These are phyloP conservation scores for Camponotus fellah DNA, from an alignment of 2,888 invertebrate genomes.

Conservation along the genomic window DNA sequence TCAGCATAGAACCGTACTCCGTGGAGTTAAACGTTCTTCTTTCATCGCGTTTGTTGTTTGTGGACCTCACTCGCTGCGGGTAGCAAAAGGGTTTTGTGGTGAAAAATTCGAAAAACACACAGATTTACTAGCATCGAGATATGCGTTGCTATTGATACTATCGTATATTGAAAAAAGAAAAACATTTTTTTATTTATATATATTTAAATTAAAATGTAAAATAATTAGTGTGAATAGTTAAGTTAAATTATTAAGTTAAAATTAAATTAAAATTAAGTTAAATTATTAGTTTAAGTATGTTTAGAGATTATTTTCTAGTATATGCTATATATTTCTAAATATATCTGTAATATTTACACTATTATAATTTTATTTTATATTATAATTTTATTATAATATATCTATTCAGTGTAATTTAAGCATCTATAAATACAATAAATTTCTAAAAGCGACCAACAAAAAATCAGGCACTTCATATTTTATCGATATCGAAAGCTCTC, in stretches of 20 bases:
- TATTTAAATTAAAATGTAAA: not conserved
- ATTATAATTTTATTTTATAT: not conserved
- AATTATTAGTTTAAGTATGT: not conserved
- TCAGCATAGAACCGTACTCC: slow-evolving; percentile 19
- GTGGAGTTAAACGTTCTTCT: slow-evolving; percentile 38
- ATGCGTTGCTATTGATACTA: not conserved
- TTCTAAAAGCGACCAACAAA: not conserved
- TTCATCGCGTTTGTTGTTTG: not conserved
- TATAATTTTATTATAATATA: not conserved
- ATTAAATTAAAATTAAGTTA: not conserved
- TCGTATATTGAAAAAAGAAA: not conserved
- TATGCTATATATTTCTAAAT: too few species aligned
- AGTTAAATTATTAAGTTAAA: slow-evolving; percentile 7
- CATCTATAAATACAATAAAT: not conserved
- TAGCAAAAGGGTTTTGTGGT: not conserved
- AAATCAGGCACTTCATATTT: not conserved
- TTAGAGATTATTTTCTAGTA: not conserved
- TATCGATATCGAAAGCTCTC: not conserved
- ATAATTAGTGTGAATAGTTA: not conserved
- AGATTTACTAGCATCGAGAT: not conserved
- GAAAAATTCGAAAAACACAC: slow-evolving; percentile 2
- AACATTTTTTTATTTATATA: not conserved
- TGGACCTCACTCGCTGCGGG: not conserved
- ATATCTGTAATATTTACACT: too few species aligned
- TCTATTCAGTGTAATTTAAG: not conserved